A percentile compares a stretch with the other conserved stretches of the same genome.
Conservation (phyloP, 2,888 invertebrate genomes). For the Mayetiola destructor region DNA sequence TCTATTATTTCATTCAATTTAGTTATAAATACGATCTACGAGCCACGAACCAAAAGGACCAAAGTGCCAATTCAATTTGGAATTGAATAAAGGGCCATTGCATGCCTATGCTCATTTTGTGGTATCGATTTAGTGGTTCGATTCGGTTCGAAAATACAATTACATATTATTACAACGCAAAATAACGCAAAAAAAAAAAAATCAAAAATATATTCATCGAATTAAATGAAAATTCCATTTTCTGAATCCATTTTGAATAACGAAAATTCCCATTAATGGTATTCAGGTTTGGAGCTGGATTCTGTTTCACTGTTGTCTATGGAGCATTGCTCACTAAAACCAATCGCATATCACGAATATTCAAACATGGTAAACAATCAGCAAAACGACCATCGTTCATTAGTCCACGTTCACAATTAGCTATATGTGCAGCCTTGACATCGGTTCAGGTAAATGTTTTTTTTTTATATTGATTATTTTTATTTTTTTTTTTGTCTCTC, state of each 20-base stretch:
- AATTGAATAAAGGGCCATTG: no score
- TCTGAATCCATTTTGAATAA: no score
- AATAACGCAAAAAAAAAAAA: neutral
- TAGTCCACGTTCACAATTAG: slow-evolving; percentile 76
- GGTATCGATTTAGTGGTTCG: neutral
- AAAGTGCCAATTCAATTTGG: no score
- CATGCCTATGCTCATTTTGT: no score
- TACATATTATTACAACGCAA: neutral
- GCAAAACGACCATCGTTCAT: slow-evolving; percentile 90
- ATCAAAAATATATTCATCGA: neutral
- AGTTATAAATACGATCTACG: neutral
- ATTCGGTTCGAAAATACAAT: neutral
- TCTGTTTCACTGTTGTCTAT: slow-evolving; percentile 94
- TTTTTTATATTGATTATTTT: no score
- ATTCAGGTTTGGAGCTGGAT: slow-evolving; percentile 69
- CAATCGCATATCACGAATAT: slow-evolving; percentile 89
- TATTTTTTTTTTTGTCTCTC: no score
- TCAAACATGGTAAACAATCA: slow-evolving; percentile 91
- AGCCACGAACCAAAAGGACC: neutral
- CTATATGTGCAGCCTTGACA: slow-evolving; percentile 75
- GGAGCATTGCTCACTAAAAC: slow-evolving; percentile 94
- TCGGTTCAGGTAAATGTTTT: slow-evolving; percentile 60
- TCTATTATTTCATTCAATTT: neutral
- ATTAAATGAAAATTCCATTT: neutral
- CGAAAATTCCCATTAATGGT: neutral